Base-by-base conservation (phyloP, 2,113 vertebrate species). In the Gambusia holbrooki region DNA sequence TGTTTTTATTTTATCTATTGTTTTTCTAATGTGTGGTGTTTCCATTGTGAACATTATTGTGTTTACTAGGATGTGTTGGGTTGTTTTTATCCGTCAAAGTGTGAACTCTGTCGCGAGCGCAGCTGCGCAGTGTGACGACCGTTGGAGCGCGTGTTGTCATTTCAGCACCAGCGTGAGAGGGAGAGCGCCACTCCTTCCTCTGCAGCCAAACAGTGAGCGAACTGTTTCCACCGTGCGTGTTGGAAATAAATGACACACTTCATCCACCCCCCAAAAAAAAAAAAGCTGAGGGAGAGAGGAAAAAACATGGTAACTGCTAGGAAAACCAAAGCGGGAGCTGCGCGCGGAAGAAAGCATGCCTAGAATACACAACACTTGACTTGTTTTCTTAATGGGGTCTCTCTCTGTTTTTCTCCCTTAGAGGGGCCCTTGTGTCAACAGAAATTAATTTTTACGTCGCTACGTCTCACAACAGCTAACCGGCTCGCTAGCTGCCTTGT, bases 101-200 rank as follows among this genome's bases (percentile, higher is more conserved):
- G 14, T 15, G 15, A 48, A 17, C 14, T 5, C 15, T 48, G 45
- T 28, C 15, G 10, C 25, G 14, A 28, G 27, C 28, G 40, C 40
- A n/a, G 30, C 32, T 27, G 30, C 12, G 22, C 22, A 58, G 51
- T 58, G 51, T 25, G 51, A 22, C 6, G 51, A 25, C 22, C 3
- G 6, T 58, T 8, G 5, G 51, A n/a, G 51, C 51, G 22, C 25
- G 51, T 22, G 62, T 40, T 66, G 64, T 66, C 35, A 7, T 83
- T 94, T 94, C 94, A 94, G 94, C 93, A 94, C 93, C 88, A 73
- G 85, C 74, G 14, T 65, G 33, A 51, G 72, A 73, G 40, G 94
- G 94, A 94, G 81, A 94, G 94, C 94, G 89, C 87, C 87, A 54
- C 62, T 69, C 62, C 58, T 32, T 58, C 68, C 25, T 71, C 62